Conservation (phyloP, 1,140 invertebrate species). For the Euglossa dilemma region DNA sequence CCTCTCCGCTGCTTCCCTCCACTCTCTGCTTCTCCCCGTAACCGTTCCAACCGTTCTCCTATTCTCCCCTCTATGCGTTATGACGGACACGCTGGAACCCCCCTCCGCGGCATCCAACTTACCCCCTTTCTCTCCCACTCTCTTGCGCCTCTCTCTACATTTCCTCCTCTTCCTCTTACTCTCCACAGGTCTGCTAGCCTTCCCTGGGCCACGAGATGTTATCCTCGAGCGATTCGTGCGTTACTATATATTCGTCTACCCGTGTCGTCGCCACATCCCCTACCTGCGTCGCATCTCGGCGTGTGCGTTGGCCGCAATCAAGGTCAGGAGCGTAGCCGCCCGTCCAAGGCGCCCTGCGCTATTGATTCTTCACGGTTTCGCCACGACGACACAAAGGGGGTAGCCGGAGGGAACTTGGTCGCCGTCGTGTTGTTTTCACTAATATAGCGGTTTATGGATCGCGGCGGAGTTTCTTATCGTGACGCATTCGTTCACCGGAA, state of each 20-base stretch:
- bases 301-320: conserved; percentile 65
- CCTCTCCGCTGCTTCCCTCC: conserved; percentile 21
- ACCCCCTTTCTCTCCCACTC: conserved; percentile 40
- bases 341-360: conserved; percentile 14
- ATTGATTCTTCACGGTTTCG: conserved; percentile 7
- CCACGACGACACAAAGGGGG: neutral
- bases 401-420: neutral
- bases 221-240: conserved; percentile 68
- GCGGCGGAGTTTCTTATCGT: conserved; percentile 70
- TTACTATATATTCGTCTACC: conserved; percentile 64
- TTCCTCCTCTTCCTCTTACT: conserved; percentile 44
- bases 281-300: conserved; percentile 65
- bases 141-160: conserved; percentile 18
- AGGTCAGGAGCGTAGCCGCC: conserved; percentile 55
- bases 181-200: conserved; percentile 38
- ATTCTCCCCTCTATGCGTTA: conserved; percentile 43
- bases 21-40: conserved; percentile 2
- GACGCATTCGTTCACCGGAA: conserved; percentile 75
- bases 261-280: conserved; percentile 67
- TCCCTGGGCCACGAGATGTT: conserved; percentile 66
- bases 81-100: conserved; percentile 58
- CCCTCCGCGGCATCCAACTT: conserved; percentile 13
- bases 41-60: conserved; percentile 29
- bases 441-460: conserved; percentile 23
- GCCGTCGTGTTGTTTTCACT: conserved; percentile 12